phyloP scores from a whole-genome alignment of 2,113 vertebrate genomes.

The Nematolebias whitei region DNA sequence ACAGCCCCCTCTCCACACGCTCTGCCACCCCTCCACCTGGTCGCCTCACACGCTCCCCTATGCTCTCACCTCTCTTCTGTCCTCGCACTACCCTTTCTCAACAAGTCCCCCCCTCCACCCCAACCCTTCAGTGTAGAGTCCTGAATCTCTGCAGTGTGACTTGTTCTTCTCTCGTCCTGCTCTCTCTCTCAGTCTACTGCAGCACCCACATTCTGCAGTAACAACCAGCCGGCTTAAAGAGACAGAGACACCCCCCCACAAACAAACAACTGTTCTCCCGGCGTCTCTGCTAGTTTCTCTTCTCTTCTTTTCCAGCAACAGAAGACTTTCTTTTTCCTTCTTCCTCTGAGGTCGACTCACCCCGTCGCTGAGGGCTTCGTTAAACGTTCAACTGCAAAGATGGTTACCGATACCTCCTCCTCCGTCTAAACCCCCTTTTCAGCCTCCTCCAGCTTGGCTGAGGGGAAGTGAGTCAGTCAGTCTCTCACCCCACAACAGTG shows the following conservation, averaged over 20 bases:
- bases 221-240: constrained; percentile 74
- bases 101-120: not conserved
- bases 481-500: constrained; percentile 15
- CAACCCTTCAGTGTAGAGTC: constrained; percentile 15
- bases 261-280: constrained; percentile 3
- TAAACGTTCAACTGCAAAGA: constrained; percentile 28
- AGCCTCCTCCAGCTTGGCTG: constrained; percentile 7
- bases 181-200: constrained; percentile 57
- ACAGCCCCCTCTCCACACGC: constrained; percentile 67
- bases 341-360: not conserved
- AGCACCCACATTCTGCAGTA: constrained; percentile 76
- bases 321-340: constrained; percentile 1
- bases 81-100: constrained; percentile 10
- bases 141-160: constrained; percentile 27
- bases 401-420: not conserved
- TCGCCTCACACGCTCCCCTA: constrained; percentile 44
- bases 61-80: constrained; percentile 28
- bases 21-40: constrained; percentile 76
- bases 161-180: constrained; percentile 28
- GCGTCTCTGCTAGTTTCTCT: constrained; percentile 15
- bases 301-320: constrained; percentile 19
- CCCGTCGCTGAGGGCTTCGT: constrained; percentile 4
- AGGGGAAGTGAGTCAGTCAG: constrained; percentile 53
- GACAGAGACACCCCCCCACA: constrained; percentile 65
- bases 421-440: constrained; percentile 16